phyloP scores from a whole-genome alignment of 2,888 invertebrate genomes.

The Azorinus chamasolen region DNA sequence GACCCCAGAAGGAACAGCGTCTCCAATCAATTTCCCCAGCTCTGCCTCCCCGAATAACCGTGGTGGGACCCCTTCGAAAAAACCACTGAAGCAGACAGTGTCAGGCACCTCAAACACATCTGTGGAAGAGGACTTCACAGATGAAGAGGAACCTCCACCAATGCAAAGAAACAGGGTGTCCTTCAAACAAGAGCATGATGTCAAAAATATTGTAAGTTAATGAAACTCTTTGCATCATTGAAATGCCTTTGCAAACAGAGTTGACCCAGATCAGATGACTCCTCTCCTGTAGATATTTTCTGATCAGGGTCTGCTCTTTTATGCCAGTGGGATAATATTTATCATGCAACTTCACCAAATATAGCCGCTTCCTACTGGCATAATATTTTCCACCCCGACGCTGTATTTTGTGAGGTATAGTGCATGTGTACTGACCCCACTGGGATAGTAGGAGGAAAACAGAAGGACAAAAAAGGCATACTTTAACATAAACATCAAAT shows the following conservation, averaged over 20 bases:
- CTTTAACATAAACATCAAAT: too few species aligned
- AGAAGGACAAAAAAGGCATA: too few species aligned
- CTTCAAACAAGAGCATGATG: slow-evolving; percentile 51
- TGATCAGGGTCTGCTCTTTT: too few species aligned
- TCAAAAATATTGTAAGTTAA: slow-evolving; percentile 9
- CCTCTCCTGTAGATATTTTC: too few species aligned
- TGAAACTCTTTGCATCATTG: background rate
- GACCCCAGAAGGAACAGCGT: slow-evolving; percentile 40
- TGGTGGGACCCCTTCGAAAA: slow-evolving; percentile 27
- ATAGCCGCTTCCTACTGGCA: too few species aligned
- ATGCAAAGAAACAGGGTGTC: slow-evolving; percentile 49
- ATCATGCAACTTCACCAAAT: too few species aligned
- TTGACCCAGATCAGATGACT: too few species aligned
- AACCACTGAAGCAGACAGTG: slow-evolving; percentile 18
- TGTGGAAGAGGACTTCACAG: slow-evolving; percentile 25
- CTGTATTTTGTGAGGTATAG: too few species aligned
- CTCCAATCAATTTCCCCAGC: background rate
- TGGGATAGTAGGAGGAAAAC: too few species aligned
- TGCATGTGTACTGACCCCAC: too few species aligned
- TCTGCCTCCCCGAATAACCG: slow-evolving; percentile 13
- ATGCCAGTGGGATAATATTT: background rate
- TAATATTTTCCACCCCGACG: too few species aligned
- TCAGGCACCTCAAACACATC: slow-evolving; percentile 49
- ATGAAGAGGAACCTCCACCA: slow-evolving; percentile 53
- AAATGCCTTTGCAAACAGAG: too few species aligned